These are phyloP conservation scores for Goniozus legneri DNA, from an alignment of 1,140 invertebrate genomes.

Conservation along the genomic window DNA sequence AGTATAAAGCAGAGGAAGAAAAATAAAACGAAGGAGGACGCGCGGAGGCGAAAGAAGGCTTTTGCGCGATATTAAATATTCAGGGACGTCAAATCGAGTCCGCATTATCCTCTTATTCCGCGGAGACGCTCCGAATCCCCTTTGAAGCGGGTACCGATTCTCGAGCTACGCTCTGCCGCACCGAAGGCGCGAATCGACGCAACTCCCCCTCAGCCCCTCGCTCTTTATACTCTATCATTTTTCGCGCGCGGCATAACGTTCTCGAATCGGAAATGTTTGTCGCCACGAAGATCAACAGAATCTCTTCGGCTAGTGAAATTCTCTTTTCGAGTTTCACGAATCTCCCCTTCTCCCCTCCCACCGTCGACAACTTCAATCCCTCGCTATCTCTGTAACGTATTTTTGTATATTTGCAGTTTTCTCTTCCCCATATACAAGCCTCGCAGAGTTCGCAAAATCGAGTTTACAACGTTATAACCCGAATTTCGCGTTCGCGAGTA, in stretches of 20 bases:
- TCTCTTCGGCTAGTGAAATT: background rate
- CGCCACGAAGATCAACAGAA: conserved; percentile 26
- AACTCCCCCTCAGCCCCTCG: conserved; percentile 2
- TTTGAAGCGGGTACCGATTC: too few species aligned
- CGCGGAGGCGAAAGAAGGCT: too few species aligned
- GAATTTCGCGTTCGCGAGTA: too few species aligned
- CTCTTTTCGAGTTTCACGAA: conserved; percentile 2
- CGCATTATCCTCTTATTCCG: conserved; percentile 33
- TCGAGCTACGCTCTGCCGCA: conserved; percentile 15
- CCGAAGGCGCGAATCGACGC: conserved; percentile 14
- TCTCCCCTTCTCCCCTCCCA: conserved; percentile 4
- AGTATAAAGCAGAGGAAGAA: conserved; percentile 15
- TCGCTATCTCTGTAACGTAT: conserved; percentile 3
- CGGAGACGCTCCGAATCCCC: conserved; percentile 15
- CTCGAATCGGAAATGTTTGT: conserved; percentile 32
- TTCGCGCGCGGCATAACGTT: too few species aligned
- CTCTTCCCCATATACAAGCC: conserved; percentile 10
- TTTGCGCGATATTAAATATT: conserved; percentile 34
- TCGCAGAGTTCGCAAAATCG: too few species aligned
- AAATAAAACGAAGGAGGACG: too few species aligned
- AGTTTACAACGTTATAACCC: too few species aligned
- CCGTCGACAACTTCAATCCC: too few species aligned
- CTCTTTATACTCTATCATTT: too few species aligned
- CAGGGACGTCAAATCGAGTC: conserved; percentile 33
- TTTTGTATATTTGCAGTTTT: background rate